These are phyloP conservation scores for Tachyglossus aculeatus DNA, from an alignment of 2,797 vertebrate genomes.

Conservation along the genomic window DNA sequence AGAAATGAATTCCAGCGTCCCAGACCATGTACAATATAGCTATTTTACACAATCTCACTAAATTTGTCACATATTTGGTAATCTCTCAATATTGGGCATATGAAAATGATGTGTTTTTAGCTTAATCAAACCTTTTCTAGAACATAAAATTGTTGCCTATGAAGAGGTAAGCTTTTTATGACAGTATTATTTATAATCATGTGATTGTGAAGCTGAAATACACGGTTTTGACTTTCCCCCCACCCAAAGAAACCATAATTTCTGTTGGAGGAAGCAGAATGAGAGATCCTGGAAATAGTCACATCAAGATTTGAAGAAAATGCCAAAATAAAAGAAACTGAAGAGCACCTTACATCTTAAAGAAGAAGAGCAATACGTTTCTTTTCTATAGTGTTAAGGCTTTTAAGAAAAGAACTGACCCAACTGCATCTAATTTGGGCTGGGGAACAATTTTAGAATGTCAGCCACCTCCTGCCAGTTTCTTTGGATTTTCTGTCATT, in stretches of 20 bases:
- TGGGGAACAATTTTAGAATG: no score
- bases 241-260: background rate
- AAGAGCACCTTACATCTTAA: background rate
- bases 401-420: no score
- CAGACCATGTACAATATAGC: background rate
- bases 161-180: no score
- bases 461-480: no score
- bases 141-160: no score
- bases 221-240: conserved; percentile 1
- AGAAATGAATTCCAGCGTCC: background rate
- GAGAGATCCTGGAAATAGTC: background rate
- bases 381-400: no score
- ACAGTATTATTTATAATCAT: conserved; percentile 5
- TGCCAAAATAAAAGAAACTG: background rate
- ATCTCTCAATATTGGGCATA: background rate
- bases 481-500: no score
- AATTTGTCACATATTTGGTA: background rate
- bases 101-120: background rate
- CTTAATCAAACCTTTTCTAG: background rate
- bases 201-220: background rate
- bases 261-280: background rate
- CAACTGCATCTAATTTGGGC: no score
- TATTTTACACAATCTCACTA: background rate
- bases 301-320: no score
- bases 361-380: background rate